Base-by-base conservation (phyloP, 1,140 invertebrate genomes). In the Chionoecetes opilio region DNA sequence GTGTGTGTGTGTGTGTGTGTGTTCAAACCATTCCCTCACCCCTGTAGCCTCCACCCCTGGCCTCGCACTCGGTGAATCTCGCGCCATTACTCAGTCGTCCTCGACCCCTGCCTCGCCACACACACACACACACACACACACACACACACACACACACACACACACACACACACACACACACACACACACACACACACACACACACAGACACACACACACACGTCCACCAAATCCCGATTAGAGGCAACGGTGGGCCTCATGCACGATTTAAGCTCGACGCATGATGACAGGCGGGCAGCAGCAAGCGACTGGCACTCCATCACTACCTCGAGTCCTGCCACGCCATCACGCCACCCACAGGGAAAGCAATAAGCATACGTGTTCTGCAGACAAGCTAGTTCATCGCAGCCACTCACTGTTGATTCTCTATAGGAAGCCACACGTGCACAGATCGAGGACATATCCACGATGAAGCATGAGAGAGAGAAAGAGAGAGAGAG, bases 1-100 rank as follows among this genome's bases (percentile, higher is more conserved):
- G 63, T 75, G 63, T 75, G 63, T 75, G 63, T 75, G 63, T 75
- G 63, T 75, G 63, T 75, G 63, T 75, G 63, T 75, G 63, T 75
- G 0, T n/a, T 75, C 26, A 75, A 75, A n/a, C 11, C 63, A 26
- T 21, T 21, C 21, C 11, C 63, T 6, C 63, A 11, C 63, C n/a
- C 63, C 1, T 11, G n/a, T 6, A 5, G 6, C 63, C 26, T 8
- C 63, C 63, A 6, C 11, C 63, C 11, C 21, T 26, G 21, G 0
- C 63, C 21, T 26, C 63, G 21, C 63, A 75, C 26, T 75, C 63
- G n/a, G 63, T 75, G 8, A 26, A n/a, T 21, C n/a, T 75, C n/a
- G n/a, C 9, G 21, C 63, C 21, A n/a, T 21, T 26, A 75, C 63
- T 21, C 41, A 5, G 5, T 14, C 41, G 41, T 46, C 41, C 5